Evolutionary conservation across 2,888 invertebrate species (phyloP).

Genomic region (Acanthococcus lagerstroemiae): DNA sequence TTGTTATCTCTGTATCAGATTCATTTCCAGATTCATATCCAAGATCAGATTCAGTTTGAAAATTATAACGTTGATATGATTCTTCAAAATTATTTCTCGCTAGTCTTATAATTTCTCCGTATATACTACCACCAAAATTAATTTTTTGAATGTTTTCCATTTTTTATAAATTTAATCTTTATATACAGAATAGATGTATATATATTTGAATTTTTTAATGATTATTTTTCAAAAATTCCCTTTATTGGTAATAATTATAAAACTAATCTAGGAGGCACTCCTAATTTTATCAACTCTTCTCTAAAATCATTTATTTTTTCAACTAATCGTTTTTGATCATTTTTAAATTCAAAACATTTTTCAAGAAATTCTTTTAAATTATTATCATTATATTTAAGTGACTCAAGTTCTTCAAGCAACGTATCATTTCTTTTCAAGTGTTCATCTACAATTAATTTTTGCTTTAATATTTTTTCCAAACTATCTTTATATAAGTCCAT

Average conservation of each 20-base stretch:
- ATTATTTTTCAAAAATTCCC: conserved; percentile 1
- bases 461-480: background rate
- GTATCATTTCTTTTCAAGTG: conserved; percentile 1
- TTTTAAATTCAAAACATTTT: too few relatives aligned
- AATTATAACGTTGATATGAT: background rate
- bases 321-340: too few relatives aligned
- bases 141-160: conserved; percentile 1
- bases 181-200: background rate
- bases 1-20: conserved; percentile 6
- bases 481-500: background rate
- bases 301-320: too few relatives aligned
- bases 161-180: conserved; percentile 8
- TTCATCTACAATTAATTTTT: conserved; percentile 2
- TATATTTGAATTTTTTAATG: background rate
- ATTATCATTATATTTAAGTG: background rate
- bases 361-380: too few relatives aligned
- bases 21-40: conserved; percentile 1
- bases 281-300: background rate
- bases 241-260: conserved; percentile 2
- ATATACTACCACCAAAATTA: conserved; percentile 4
- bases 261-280: background rate
- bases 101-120: conserved; percentile 4
- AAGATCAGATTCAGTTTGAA: conserved; percentile 8
- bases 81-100: conserved; percentile 2
- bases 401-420: conserved; percentile 4